Evolutionary conservation across 2,113 vertebrate genomes (phyloP), one percentile per base, ranked within the genome.

Genomic region (Ranitomeya imitator): DNA sequence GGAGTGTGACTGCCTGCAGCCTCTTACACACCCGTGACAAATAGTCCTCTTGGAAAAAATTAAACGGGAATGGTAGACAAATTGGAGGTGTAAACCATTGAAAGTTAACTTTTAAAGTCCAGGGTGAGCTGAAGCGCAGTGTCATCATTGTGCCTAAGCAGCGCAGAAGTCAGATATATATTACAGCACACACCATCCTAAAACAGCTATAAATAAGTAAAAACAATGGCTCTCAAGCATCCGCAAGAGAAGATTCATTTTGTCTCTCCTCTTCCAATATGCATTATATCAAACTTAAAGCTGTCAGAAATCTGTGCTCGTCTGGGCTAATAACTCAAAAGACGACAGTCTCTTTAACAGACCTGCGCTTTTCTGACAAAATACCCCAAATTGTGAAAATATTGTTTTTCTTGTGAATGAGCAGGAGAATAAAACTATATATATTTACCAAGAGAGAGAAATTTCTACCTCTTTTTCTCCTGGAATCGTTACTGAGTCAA

Each of bases 261-360:
- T 88, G 71, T 78, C 15, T 71, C 59, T 78, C 59, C 71, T 65
- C 37, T 79, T 83, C 73, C 45, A 85, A 69, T 83, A 88, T 88
- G 60, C 82, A 84, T 69, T 85, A 88, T 88, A 85, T 88, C 82
- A 88, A 88, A 79, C 45, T 45, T 65, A 78, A 55, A 26, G 6
- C 60, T 79, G 81, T 79, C 74, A 84, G 74, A 84, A 78, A 55
- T 77, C 8, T 77, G 87, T 52, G 60, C 52, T 84, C 54, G 51
- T 69, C 81, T 59, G 51, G 74, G 1, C 31, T 52, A 84, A 85
- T 88, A 88, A 88, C 60, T 88, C 87, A 88, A 37, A 51, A n/a
- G 59, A 67, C 69, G 73, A 52, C 60, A 61, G 55, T 65, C 71
- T 88, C 63, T 80, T 23, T 87, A 87, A 87, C 77, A 69, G 69